Evolutionary conservation across 1,140 invertebrate genomes (phyloP), one percentile per base, ranked within the genome.

Genomic region (Ganaspis sp.): DNA sequence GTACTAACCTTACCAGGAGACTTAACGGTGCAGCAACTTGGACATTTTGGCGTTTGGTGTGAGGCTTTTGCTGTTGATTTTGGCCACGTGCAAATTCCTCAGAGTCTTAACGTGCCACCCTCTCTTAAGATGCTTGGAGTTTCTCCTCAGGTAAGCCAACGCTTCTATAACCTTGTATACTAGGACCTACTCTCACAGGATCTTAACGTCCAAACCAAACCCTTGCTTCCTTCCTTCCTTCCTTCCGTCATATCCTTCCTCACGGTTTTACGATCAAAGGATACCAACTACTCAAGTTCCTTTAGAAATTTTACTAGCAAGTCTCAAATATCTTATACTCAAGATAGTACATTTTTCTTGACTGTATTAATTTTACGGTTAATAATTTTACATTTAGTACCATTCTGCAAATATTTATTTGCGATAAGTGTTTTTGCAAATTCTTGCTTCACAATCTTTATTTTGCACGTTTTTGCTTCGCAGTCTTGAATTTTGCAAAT

Each of bases 121-220:
- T 97, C 96, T 5, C 93, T 98, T 21, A 96, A 95, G 91, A 98
- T 98, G 96, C 94, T 98, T 8, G 97, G 97, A 64, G 95, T 98
- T 78, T 96, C 96, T 78, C 96, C 97, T 64, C 97, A 98, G 95
- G 97, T 98, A 93, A 93, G 93, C 73, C 49, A 71, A 64, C 9
- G 58, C 12, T 21, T 64, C 15, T 64, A 29, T 17, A 49, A 49
- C 23, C 58, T 26, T 26, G 58, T 26, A 58, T 3, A 12, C 11
- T 21, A 26, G 26, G 23, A 15, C 4, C 54, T 23, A 64, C 12
- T 26, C 23, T 29, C 53, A n/a, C 23, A 58, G 19, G 53, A 23
- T 58, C 53, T 58, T 23, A 58, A 58, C 19, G 5, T 58, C 53
- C 9, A 58, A 58, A 21, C 53, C 53, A 58, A 58, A 58, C 19